Base-by-base conservation (phyloP, 2,888 invertebrate species). In the Stenolophus ochropezus region DNA sequence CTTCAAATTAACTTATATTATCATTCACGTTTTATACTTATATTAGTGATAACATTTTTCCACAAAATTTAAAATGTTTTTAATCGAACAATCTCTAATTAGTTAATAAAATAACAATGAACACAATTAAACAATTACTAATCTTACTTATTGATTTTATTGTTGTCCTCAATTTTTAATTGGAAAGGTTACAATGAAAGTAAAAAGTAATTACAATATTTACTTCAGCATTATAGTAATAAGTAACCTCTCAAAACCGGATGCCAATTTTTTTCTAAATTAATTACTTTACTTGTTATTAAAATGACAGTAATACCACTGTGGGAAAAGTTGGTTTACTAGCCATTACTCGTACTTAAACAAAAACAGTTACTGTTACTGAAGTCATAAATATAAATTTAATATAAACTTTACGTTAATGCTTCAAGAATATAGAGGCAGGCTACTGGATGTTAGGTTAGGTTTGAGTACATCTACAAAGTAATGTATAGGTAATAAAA, bases 221-320 rank as follows among this genome's bases (percentile, higher is more conserved):
- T 42, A 42, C 33, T 42, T 6, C n/a, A 11, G 8, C 33, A 42
- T 42, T 42, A 42, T 11, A 42, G 33, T 42, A 42, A 42, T 42
- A 42, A 42, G 33, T 56, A n/a, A 25, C 25, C 23, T 58, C 23
- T 21, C n/a, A 6, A 23, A 56, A 20, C 21, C 23, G 61, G 61
- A 61, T 61, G 23, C 25, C 14, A 14, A 61, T 23, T 61, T 23
- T 25, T 61, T 61, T 61, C 23, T 61, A 61, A 61, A 61, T 61
- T 61, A 61, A 61, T 61, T 61, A 61, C 23, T 61, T 42, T 42
- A 42, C 33, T 42, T 42, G 33, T 42, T 42, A 42, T 42, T 51
- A 16, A 51, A 16, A 16, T 51, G 51, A 51, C 51, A 51, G 51
- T 51, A 51, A 51, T 16, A 51, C 51, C 14, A 51, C 51, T 51